These are phyloP conservation scores for Acestrorhynchus altus DNA, from an alignment of 2,797 vertebrate species.

Conservation along the genomic window DNA sequence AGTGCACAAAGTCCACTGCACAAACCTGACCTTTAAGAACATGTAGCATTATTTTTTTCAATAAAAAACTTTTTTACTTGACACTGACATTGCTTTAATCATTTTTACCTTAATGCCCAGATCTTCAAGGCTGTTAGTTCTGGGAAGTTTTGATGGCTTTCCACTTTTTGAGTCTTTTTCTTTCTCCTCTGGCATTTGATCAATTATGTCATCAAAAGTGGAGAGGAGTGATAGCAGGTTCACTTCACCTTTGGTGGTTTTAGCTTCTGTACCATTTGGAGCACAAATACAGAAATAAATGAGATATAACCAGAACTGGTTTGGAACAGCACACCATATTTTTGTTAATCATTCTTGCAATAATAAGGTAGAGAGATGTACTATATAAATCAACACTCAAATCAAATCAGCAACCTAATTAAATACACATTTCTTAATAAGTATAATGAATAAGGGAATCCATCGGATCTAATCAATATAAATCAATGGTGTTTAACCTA, in stretches of 20 bases:
- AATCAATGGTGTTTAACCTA: too few relatives aligned
- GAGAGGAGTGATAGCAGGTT: conserved; percentile 79
- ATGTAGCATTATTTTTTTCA: too few relatives aligned
- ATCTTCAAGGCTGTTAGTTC: conserved; percentile 89
- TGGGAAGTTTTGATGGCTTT: conserved; percentile 68
- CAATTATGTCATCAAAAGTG: conserved; percentile 71
- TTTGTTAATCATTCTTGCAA: too few relatives aligned
- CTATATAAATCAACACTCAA: too few relatives aligned
- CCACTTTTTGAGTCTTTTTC: conserved; percentile 54
- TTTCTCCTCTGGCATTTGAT: conserved; percentile 68
- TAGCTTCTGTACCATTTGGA: conserved; percentile 65
- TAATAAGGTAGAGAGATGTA: too few relatives aligned
- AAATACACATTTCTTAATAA: too few relatives aligned
- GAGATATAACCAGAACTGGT: not conserved
- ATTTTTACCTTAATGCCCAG: conserved; percentile 84
- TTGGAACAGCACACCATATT: too few relatives aligned
- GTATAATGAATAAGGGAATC: too few relatives aligned
- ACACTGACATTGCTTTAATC: not conserved
- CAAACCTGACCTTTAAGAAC: too few relatives aligned
- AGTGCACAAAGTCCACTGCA: too few relatives aligned
- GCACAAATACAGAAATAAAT: conserved; percentile 6
- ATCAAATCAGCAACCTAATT: not conserved
- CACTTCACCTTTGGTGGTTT: conserved; percentile 70
- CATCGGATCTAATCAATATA: too few relatives aligned
- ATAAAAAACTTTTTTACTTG: not conserved